Conservation (phyloP, 2,797 vertebrate species). For the Merluccius polli region DNA sequence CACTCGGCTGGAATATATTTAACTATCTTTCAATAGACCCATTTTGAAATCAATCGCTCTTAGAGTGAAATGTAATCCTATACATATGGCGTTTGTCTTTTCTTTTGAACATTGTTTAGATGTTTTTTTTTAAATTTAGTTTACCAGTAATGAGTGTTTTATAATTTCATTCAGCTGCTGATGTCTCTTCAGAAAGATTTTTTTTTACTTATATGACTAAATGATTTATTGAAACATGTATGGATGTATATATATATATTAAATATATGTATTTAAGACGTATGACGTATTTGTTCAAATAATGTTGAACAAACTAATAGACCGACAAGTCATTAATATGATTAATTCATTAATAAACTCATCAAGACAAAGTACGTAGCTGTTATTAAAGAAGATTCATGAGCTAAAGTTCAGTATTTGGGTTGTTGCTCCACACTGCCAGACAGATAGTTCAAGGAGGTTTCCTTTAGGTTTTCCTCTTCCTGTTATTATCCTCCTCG, state of each 20-base stretch:
- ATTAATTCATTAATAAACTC: neutral
- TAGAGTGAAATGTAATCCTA: neutral
- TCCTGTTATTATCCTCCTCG: neutral
- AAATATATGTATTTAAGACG: neutral
- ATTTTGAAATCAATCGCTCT: neutral
- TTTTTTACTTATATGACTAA: constrained; percentile 20
- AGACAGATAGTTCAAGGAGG: neutral
- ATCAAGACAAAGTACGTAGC: neutral
- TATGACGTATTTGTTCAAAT: constrained; percentile 3
- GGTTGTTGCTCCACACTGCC: neutral
- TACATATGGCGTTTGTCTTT: neutral
- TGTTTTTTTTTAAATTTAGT: too few relatives aligned
- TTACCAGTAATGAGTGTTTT: neutral
- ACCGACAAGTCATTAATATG: neutral
- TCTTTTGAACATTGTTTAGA: neutral
- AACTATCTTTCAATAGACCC: neutral
- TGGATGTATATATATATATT: constrained; percentile 2
- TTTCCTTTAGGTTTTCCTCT: neutral
- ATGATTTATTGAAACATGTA: constrained; percentile 51
- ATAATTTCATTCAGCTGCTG: neutral
- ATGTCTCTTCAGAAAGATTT: constrained; percentile 6
- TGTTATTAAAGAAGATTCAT: neutral
- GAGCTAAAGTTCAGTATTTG: neutral
- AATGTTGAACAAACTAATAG: neutral
- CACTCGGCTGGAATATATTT: neutral